A percentile compares a stretch with the other conserved stretches of the same genome.
These are phyloP conservation scores for Heptranchias perlo DNA, from an alignment of 2,113 vertebrate species.

Conservation along the genomic window DNA sequence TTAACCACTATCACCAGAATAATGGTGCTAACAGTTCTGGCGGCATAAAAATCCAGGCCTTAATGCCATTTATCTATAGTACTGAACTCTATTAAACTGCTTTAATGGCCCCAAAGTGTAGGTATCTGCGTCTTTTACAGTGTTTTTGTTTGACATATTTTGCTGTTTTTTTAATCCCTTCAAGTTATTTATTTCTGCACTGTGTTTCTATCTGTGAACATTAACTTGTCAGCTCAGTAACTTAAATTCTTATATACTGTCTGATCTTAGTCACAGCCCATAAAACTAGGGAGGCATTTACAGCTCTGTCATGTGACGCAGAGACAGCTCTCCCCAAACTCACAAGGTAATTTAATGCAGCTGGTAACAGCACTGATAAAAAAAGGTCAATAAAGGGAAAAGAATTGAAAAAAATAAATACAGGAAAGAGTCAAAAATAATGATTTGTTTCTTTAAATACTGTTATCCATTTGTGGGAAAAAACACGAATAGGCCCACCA, in stretches of 20 bases:
- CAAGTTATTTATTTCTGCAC: not conserved
- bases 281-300: slow-evolving; percentile 29
- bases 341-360: slow-evolving; percentile 6
- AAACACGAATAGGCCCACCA: not conserved
- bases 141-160: not conserved
- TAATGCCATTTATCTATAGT: not conserved
- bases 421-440: slow-evolving; percentile 16
- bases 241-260: slow-evolving; percentile 27
- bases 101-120: not conserved
- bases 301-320: slow-evolving; percentile 2
- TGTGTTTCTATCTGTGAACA: slow-evolving; percentile 27
- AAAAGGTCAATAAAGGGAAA: slow-evolving; percentile 1
- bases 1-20: not conserved
- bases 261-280: slow-evolving; percentile 31
- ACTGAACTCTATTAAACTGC: not conserved
- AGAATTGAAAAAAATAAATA: not conserved
- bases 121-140: not conserved
- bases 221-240: slow-evolving; percentile 34
- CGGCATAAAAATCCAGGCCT: not conserved
- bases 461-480: not conserved
- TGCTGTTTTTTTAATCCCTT: not conserved
- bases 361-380: not conserved
- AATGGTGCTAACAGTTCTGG: not conserved
- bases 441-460: not conserved
- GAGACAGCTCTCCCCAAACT: slow-evolving; percentile 15